A percentile compares a stretch with the other conserved stretches of the same genome.
phyloP scores from a whole-genome alignment of 2,888 invertebrate species.

The Bursaphelenchus okinawaensis region DNA sequence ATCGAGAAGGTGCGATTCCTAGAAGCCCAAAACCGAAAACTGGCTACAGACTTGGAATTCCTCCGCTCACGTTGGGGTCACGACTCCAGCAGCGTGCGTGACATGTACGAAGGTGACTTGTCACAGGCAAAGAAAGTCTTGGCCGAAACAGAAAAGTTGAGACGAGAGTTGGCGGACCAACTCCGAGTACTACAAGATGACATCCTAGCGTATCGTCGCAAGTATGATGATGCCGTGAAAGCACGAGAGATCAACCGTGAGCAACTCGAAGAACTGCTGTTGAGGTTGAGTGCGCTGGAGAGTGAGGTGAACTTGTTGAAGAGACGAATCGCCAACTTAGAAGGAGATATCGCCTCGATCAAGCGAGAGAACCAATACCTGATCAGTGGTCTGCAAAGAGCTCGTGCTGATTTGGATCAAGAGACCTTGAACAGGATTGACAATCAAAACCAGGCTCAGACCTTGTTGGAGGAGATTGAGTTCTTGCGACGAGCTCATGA shows the following conservation, averaged over 20 bases:
- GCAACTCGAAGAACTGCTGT: slow-evolving; percentile 60
- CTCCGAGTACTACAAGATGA: slow-evolving; percentile 44
- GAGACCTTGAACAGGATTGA: slow-evolving; percentile 62
- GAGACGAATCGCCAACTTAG: slow-evolving; percentile 45
- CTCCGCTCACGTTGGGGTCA: slow-evolving; percentile 55
- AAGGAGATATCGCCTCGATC: slow-evolving; percentile 55
- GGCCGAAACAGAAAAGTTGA: slow-evolving; percentile 39
- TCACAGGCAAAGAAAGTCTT: slow-evolving; percentile 43
- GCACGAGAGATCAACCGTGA: slow-evolving; percentile 55
- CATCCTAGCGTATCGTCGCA: slow-evolving; percentile 33
- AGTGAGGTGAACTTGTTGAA: slow-evolving; percentile 60
- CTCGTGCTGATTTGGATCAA: slow-evolving; percentile 60
- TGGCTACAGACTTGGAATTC: slow-evolving; percentile 53
- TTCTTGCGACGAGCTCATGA: slow-evolving; percentile 58
- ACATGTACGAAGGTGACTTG: slow-evolving; percentile 36
- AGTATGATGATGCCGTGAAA: slow-evolving; percentile 51
- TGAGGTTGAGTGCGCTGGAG: slow-evolving; percentile 60
- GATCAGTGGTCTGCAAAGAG: slow-evolving; percentile 55
- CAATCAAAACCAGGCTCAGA: slow-evolving; percentile 62
- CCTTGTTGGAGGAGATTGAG: slow-evolving; percentile 62
- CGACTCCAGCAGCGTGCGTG: slow-evolving; percentile 44
- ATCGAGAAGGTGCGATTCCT: slow-evolving; percentile 56
- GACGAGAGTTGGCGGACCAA: slow-evolving; percentile 36
- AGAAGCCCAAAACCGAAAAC: slow-evolving; percentile 58
- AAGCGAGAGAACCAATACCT: slow-evolving; percentile 59